Percentiles rank a stretch among this genome's conserved stretches.
phyloP scores from a whole-genome alignment of 2,797 vertebrate genomes.

The Enteromius treurensis region DNA sequence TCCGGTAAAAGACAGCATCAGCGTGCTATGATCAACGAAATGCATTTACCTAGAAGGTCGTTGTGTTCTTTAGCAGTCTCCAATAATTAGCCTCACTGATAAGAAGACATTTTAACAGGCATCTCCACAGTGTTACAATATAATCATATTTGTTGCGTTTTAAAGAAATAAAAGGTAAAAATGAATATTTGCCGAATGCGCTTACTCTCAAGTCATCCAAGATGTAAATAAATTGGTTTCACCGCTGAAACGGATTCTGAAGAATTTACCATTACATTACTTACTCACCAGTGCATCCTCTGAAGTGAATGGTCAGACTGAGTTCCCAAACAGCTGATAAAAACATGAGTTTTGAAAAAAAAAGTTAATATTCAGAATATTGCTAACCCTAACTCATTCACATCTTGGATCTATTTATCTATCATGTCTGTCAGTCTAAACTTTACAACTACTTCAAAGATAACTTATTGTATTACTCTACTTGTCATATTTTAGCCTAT shows the following conservation, averaged over 20 bases:
- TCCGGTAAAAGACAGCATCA: conserved; percentile 59
- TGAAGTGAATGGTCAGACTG: not conserved
- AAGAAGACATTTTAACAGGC: not conserved
- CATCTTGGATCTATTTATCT: not conserved
- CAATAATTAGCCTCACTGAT: conserved; percentile 27
- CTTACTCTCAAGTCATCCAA: not conserved
- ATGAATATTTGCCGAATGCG: not conserved
- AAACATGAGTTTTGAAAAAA: not conserved
- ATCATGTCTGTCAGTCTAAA: not conserved
- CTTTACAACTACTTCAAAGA: not conserved
- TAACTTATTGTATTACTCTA: not conserved
- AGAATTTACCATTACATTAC: not conserved
- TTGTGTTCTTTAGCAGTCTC: conserved; percentile 41
- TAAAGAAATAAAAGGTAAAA: not conserved
- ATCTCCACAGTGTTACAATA: not conserved
- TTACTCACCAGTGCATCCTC: not conserved
- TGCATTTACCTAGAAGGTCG: conserved; percentile 59
- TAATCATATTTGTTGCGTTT: conserved; percentile 4
- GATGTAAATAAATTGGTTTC: not conserved
- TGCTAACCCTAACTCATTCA: not conserved
- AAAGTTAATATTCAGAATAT: not conserved
- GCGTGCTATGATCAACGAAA: conserved; percentile 59
- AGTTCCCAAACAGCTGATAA: not conserved
- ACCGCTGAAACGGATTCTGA: not conserved
- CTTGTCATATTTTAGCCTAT: not conserved